Evolutionary conservation across 2,113 vertebrate genomes (phyloP).

Genomic region (Colinus virginianus): DNA sequence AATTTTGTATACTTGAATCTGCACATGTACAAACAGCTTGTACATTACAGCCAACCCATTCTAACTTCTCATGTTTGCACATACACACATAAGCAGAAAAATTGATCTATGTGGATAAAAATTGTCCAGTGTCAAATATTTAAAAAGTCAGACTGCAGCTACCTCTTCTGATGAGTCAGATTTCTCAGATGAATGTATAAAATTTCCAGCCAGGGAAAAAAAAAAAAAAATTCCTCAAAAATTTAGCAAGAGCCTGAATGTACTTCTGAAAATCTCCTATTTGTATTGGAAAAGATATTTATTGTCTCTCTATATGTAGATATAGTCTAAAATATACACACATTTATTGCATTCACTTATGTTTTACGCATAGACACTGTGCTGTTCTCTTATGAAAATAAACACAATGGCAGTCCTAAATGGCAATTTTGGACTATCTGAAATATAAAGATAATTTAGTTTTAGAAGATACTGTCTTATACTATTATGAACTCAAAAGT

Average conservation of each 20-base stretch:
- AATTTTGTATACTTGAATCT: not conserved
- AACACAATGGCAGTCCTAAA: not conserved
- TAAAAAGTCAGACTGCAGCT: not conserved
- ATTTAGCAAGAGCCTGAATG: not conserved
- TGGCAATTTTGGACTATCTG: not conserved
- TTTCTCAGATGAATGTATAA: not conserved
- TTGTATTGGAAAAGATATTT: accelerated
- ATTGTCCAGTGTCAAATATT: not conserved
- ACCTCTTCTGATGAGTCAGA: not conserved
- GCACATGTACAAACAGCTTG: not conserved
- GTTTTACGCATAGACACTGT: not conserved
- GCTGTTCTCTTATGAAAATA: not conserved
- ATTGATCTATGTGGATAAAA: not conserved
- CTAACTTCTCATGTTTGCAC: not conserved
- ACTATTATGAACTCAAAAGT: not conserved
- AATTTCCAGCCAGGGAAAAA: not conserved
- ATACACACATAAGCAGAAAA: not conserved
- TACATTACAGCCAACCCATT: not conserved
- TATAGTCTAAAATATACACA: not conserved
- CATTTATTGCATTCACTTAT: not conserved
- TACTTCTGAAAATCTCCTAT: no score
- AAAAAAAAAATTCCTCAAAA: not conserved
- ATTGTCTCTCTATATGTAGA: no score
- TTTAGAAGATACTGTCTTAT: not conserved
- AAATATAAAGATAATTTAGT: not conserved